Percentiles rank a stretch among this genome's conserved stretches.
phyloP scores from a whole-genome alignment of 2,888 invertebrate species.

The Celastrina argiolus region DNA sequence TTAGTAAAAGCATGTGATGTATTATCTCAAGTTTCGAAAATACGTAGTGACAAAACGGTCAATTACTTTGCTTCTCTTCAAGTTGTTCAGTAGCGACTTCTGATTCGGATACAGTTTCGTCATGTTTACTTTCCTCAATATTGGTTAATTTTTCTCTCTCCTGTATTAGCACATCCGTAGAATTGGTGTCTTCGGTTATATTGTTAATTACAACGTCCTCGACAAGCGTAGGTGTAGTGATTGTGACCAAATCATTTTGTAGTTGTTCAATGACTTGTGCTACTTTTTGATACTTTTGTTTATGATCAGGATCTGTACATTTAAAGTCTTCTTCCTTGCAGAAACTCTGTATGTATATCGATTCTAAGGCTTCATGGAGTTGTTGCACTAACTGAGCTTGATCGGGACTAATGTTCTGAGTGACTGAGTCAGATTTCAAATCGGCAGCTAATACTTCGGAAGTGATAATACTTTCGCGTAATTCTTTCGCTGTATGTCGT shows the following conservation, averaged over 20 bases:
- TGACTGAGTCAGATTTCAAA: slow-evolving; percentile 28
- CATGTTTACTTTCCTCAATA: not conserved
- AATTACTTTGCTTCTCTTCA: too few species aligned
- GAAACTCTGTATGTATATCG: slow-evolving; percentile 48
- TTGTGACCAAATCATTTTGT: not conserved
- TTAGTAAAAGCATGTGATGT: too few species aligned
- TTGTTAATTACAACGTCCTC: not conserved
- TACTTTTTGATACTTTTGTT: not conserved
- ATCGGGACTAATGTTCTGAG: slow-evolving; percentile 32
- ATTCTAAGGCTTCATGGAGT: slow-evolving; percentile 48
- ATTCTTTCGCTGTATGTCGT: not conserved
- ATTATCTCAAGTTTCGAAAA: too few species aligned
- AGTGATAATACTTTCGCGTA: slow-evolving; percentile 41
- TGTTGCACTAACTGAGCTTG: slow-evolving; percentile 46
- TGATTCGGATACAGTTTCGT: not conserved
- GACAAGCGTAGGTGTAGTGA: not conserved
- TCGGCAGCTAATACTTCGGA: slow-evolving; percentile 31
- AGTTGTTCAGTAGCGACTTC: too few species aligned
- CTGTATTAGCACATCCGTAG: not conserved
- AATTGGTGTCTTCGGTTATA: not conserved
- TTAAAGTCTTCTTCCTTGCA: slow-evolving; percentile 37
- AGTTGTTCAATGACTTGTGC: not conserved
- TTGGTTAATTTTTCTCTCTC: not conserved
- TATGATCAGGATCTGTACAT: not conserved
- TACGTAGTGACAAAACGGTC: too few species aligned